Conservation (phyloP, 2,797 vertebrate genomes). For the Tapera naevia region DNA sequence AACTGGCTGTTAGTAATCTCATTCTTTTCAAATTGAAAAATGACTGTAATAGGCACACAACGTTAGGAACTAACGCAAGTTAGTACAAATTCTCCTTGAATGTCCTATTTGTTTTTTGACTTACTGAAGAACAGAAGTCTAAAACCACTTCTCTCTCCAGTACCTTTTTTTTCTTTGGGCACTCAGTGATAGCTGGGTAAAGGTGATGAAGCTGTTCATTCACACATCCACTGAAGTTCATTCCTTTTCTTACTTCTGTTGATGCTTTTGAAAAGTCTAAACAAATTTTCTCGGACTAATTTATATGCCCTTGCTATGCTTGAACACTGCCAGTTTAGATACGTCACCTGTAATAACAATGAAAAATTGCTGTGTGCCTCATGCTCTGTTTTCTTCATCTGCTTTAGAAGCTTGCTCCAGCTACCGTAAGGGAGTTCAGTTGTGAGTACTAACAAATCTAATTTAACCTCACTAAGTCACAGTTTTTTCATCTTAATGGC, state of each 20-base stretch:
- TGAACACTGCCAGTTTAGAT: conserved; percentile 84
- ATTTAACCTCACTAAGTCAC: conserved; percentile 73
- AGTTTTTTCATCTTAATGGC: conserved; percentile 64
- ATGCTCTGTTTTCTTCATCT: conserved; percentile 65
- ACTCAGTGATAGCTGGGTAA: conserved; percentile 23
- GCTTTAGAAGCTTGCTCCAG: conserved; percentile 67
- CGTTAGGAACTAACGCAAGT: conserved; percentile 2
- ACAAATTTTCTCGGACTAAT: conserved; percentile 73
- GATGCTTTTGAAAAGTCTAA: conserved; percentile 49
- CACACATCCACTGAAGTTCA: conserved; percentile 17
- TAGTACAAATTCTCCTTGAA: conserved; percentile 15
- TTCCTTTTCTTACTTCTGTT: conserved; percentile 49
- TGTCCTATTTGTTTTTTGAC: background rate
- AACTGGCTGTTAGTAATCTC: background rate
- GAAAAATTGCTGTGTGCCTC: conserved; percentile 86
- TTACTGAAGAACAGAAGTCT: background rate
- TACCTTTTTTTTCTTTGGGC: background rate
- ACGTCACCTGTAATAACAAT: conserved; percentile 89
- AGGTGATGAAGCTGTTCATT: conserved; percentile 45
- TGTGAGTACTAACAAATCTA: conserved; percentile 72
- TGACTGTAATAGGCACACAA: background rate
- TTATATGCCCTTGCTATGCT: conserved; percentile 68
- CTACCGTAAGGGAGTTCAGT: conserved; percentile 75
- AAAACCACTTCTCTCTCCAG: conserved; percentile 8
- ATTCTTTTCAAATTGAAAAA: conserved; percentile 57